phyloP scores from a whole-genome alignment of 2,888 invertebrate species.

The Hypselothyrea guttata region DNA sequence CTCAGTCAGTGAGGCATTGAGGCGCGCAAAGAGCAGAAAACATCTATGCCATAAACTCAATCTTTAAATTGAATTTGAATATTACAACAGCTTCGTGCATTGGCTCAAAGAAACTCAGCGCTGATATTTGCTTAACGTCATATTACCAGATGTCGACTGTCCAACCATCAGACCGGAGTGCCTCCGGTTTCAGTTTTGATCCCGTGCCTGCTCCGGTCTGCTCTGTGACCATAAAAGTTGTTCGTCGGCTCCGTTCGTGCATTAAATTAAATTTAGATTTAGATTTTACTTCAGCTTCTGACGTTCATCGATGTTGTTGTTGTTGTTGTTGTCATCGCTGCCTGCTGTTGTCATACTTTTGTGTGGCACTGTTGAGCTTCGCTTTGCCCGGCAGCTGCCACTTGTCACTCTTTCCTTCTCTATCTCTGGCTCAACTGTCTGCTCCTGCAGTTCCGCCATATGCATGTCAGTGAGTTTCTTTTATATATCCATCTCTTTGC shows the following conservation, averaged over 20 bases:
- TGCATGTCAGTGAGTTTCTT: slow-evolving; percentile 55
- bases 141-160: slow-evolving; percentile 63
- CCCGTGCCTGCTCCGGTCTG: neutral
- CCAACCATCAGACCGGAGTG: slow-evolving; percentile 2
- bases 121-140: slow-evolving; percentile 68
- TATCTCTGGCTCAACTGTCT: neutral
- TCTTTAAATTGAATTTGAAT: slow-evolving; percentile 78
- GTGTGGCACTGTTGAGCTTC: slow-evolving; percentile 43
- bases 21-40: slow-evolving; percentile 63
- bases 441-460: slow-evolving; percentile 52
- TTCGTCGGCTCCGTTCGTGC: slow-evolving; percentile 68
- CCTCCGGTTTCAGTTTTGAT: slow-evolving; percentile 7
- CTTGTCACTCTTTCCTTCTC: slow-evolving; percentile 45
- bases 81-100: slow-evolving; percentile 45
- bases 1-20: slow-evolving; percentile 29
- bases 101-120: slow-evolving; percentile 37
- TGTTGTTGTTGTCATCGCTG: slow-evolving; percentile 50
- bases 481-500: slow-evolving; percentile 38
- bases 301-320: slow-evolving; percentile 55
- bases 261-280: slow-evolving; percentile 77
- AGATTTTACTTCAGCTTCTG: slow-evolving; percentile 44
- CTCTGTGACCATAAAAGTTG: slow-evolving; percentile 60
- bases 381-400: slow-evolving; percentile 40
- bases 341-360: slow-evolving; percentile 53
- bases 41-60: slow-evolving; percentile 70